Conservation (phyloP, 1,140 invertebrate species). For the Pomacea maculata region DNA sequence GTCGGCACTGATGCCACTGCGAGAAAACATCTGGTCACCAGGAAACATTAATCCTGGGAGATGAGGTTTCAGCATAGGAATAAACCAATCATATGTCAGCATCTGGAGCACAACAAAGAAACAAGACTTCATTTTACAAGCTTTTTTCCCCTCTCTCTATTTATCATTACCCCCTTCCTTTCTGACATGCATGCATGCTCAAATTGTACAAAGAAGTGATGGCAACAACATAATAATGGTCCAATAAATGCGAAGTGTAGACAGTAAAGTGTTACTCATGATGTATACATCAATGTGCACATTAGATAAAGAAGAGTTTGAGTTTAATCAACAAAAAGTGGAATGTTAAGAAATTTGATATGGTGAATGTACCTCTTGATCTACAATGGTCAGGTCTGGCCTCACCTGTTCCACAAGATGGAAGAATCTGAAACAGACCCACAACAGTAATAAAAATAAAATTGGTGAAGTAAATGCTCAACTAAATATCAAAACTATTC, state of each 20-base stretch:
- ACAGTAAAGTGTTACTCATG: background rate
- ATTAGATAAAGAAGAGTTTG: background rate
- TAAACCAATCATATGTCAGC: slow-evolving; percentile 59
- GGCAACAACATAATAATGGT: background rate
- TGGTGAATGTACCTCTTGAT: slow-evolving; percentile 54
- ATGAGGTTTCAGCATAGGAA: slow-evolving; percentile 47
- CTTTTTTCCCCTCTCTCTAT: background rate
- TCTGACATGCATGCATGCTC: background rate
- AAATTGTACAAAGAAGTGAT: background rate
- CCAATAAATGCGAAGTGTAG: background rate
- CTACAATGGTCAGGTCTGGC: slow-evolving; percentile 56
- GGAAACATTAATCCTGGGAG: slow-evolving; percentile 51
- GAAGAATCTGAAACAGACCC: slow-evolving; percentile 53
- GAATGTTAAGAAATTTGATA: background rate
- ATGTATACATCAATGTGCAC: background rate
- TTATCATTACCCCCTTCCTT: background rate
- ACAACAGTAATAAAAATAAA: background rate
- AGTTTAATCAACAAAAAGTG: background rate
- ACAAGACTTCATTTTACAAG: background rate
- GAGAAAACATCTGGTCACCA: slow-evolving; percentile 47
- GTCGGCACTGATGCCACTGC: slow-evolving; percentile 36
- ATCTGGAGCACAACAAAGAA: slow-evolving; percentile 37
- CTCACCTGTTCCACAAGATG: slow-evolving; percentile 57
- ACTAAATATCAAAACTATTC: background rate
- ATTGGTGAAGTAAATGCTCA: background rate